These are phyloP conservation scores for Masnerella sp. DNA, from an alignment of 2,888 invertebrate species.

Conservation along the genomic window DNA sequence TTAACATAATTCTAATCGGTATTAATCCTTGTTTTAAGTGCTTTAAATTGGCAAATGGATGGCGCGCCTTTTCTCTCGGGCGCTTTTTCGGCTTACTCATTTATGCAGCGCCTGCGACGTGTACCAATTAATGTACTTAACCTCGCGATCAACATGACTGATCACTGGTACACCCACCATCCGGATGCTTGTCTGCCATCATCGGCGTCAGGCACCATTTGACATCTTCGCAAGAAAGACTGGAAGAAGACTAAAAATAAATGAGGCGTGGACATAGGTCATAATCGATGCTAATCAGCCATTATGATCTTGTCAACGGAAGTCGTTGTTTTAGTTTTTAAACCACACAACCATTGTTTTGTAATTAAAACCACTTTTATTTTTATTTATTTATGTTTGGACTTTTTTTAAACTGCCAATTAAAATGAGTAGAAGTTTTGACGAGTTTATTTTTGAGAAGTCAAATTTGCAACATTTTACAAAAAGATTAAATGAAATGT, in stretches of 20 bases:
- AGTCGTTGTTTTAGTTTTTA: constrained; percentile 35
- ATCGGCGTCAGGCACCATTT: constrained; percentile 56
- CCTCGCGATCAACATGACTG: constrained; percentile 68
- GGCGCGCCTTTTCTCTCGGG: constrained; percentile 40
- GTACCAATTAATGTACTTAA: constrained; percentile 73
- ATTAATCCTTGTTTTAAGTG: constrained; percentile 51
- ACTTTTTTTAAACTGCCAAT: no score
- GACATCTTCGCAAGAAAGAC: constrained; percentile 55
- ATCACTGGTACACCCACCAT: constrained; percentile 69
- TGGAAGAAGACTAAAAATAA: constrained; percentile 57
- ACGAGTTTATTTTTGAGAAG: no score
- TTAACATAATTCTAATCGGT: constrained; percentile 52
- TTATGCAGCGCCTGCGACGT: constrained; percentile 57
- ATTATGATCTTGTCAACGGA: constrained; percentile 44
- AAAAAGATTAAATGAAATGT: no score
- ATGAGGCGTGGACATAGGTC: constrained; percentile 50
- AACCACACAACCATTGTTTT: constrained; percentile 7
- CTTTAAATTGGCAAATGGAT: constrained; percentile 48
- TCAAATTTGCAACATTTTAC: no score
- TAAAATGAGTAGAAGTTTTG: no score
- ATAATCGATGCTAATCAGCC: constrained; percentile 55
- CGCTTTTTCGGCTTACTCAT: constrained; percentile 44
- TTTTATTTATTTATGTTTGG: not conserved
- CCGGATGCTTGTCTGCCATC: constrained; percentile 67
- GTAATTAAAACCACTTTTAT: constrained; percentile 1